Conservation (phyloP, 1,140 invertebrate species). For the Megathymus violae region DNA sequence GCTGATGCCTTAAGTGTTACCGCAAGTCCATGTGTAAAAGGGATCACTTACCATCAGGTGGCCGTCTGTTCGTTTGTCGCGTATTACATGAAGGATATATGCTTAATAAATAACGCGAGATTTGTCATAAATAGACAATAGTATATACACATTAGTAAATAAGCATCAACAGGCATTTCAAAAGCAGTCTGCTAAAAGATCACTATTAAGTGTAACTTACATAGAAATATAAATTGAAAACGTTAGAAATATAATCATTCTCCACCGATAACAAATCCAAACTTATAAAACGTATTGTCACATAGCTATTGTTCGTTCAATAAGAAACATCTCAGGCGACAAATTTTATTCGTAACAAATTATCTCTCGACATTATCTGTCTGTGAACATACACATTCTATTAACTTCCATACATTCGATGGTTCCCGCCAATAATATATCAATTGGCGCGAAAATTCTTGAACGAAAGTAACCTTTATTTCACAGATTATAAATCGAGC, state of each 20-base stretch:
- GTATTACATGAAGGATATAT: no score
- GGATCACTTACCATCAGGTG: no score
- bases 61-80: no score
- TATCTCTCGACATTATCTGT: slow-evolving; percentile 47
- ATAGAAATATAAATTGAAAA: no score
- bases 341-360: slow-evolving; percentile 59
- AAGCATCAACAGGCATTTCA: no score
- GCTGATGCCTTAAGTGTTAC: no score
- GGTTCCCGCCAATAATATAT: slow-evolving; percentile 27
- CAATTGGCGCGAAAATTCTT: slow-evolving; percentile 30
- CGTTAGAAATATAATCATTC: not conserved
- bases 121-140: no score
- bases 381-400: slow-evolving; percentile 37
- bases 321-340: slow-evolving; percentile 42
- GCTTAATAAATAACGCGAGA: no score
- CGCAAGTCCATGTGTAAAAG: no score
- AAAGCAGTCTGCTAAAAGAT: no score
- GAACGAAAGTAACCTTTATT: slow-evolving; percentile 26
- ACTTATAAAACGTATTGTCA: slow-evolving; percentile 20
- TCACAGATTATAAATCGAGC: slow-evolving; percentile 33
- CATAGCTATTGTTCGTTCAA: slow-evolving; percentile 32
- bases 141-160: no score
- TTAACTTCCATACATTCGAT: slow-evolving; percentile 21
- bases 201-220: no score
- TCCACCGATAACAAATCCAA: slow-evolving; percentile 19